Base-by-base conservation (phyloP, 2,888 invertebrate genomes). In the Agriopis leucophaearia region DNA sequence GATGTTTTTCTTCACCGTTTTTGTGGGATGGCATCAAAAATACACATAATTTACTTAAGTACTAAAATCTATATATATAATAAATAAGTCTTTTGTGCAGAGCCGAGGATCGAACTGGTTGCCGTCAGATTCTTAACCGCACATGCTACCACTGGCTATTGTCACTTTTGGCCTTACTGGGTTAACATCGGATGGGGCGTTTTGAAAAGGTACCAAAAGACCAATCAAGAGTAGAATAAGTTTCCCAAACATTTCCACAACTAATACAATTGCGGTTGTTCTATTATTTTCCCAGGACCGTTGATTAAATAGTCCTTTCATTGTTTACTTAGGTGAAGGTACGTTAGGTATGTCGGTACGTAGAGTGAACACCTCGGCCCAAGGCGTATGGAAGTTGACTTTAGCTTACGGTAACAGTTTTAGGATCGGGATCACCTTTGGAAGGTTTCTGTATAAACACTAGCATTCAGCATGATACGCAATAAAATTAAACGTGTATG, bases 271-370 rank as follows among this genome's bases (percentile, higher is more conserved):
- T 57, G 51, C 58, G 16, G 16, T 10, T 42, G 52, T 47, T 58
- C 57, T 27, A 40, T 57, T 63, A 67, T 63, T 67, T 58, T 63
- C 59, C 38, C 55, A 67, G 63, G 60, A n/a, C 35, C 7, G 63
- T 50, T 67, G 58, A 63, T 67, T 67, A 63, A 67, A 69, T 65
- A 65, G 61, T 65, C 61, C 61, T 61, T 48, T 36, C 18, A 9
- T n/a, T 62, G 60, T 69, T 64, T 61, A 45, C 52, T 44, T 44
- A 52, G 64, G 67, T n/a, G 56, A n/a, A 57, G 57, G 58, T 59
- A 36, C 27, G 27, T 3, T 9, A 45, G 42, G 50, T 47, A 36
- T 36, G 27, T 36, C 52, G n/a, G 51, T 51, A 51, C n/a, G 38
- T 10, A 47, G 61, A 61, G 47, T 61, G 61, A 57, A 57, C 61